Evolutionary conservation across 1,140 invertebrate genomes (phyloP).

Genomic region (Trypoxylus dichotomus): DNA sequence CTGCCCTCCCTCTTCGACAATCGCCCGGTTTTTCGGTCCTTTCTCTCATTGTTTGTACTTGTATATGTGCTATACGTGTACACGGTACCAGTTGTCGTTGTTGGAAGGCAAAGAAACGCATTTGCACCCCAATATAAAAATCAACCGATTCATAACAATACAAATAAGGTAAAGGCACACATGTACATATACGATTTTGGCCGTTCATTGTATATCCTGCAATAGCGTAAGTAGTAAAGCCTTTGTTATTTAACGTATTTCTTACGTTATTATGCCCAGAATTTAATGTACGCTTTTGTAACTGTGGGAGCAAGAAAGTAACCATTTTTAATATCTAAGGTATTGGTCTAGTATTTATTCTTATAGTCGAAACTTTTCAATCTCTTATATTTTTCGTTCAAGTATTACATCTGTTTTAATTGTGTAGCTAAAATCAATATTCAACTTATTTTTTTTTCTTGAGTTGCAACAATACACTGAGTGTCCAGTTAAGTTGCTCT

Average conservation of each 20-base stretch:
- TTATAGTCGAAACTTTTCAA: too few species aligned
- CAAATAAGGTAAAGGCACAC: neutral
- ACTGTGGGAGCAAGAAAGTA: neutral
- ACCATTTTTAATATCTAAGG: neutral
- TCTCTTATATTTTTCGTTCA: too few species aligned
- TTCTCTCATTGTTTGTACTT: neutral
- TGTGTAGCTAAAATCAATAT: too few species aligned
- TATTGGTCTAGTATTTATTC: too few species aligned
- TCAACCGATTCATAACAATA: slow-evolving; percentile 18
- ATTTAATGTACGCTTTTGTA: slow-evolving; percentile 7
- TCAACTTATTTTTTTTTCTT: too few species aligned
- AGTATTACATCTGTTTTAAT: too few species aligned
- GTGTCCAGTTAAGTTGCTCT: too few species aligned
- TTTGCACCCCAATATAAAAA: slow-evolving; percentile 16
- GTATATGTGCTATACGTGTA: too few species aligned
- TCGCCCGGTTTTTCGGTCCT: neutral
- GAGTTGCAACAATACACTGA: too few species aligned
- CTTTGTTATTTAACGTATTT: slow-evolving; percentile 16
- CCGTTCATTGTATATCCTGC: neutral
- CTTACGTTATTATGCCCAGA: neutral
- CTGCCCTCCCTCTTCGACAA: neutral
- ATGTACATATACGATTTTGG: neutral
- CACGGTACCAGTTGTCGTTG: neutral
- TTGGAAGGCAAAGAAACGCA: neutral
- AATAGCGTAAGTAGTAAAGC: neutral